These are phyloP conservation scores for Rhabdomys pumilio DNA, from an alignment of 2,797 vertebrate species.

Conservation along the genomic window DNA sequence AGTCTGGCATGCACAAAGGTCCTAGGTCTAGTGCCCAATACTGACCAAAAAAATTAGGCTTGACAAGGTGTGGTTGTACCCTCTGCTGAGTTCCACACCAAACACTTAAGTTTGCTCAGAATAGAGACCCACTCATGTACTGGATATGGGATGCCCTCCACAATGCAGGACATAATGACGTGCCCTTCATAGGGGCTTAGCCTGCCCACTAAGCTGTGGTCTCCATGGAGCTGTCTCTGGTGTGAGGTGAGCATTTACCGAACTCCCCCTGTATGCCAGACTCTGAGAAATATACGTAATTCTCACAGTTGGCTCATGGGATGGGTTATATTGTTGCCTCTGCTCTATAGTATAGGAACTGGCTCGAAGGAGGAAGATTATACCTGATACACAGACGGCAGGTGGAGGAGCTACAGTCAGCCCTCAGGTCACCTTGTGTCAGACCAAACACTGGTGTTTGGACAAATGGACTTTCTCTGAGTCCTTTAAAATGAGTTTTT, in stretches of 20 bases:
- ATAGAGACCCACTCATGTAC: background rate
- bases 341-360: background rate
- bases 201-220: background rate
- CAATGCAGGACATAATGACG: background rate
- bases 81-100: background rate
- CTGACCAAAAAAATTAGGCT: background rate
- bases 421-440: accelerated
- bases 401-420: no score
- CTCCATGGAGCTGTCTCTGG: background rate
- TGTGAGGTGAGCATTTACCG: background rate
- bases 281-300: background rate
- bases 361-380: background rate
- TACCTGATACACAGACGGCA: background rate
- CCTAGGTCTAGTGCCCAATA: background rate
- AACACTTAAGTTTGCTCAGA: background rate
- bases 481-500: background rate
- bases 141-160: background rate
- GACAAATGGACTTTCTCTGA: background rate
- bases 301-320: background rate
- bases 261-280: background rate
- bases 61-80: background rate
- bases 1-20: background rate
- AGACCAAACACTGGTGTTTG: background rate
- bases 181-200: accelerated
- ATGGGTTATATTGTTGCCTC: background rate